Evolutionary conservation across 2,888 invertebrate species (phyloP).

Genomic region (Melanchra persicariae): DNA sequence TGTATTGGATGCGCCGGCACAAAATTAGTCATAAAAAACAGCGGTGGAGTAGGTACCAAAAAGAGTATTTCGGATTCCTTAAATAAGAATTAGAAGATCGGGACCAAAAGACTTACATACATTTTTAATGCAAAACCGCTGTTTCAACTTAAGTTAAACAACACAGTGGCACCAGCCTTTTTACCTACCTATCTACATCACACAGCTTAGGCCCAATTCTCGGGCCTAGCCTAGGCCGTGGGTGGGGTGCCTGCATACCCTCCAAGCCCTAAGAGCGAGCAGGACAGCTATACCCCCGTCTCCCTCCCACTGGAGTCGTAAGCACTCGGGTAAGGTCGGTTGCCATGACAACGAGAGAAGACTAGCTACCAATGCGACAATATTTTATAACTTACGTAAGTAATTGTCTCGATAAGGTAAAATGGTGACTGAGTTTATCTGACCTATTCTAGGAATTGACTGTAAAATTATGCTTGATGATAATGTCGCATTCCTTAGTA

Average conservation of each 20-base stretch:
- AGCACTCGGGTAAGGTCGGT: conserved; percentile 60
- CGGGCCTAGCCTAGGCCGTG: conserved; percentile 58
- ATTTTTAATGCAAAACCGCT: background rate
- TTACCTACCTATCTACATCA: conserved; percentile 45
- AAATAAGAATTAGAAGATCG: too few species aligned
- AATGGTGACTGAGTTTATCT: conserved; percentile 3
- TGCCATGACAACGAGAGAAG: conserved; percentile 69
- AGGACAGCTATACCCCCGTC: conserved; percentile 26
- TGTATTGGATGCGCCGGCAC: too few species aligned
- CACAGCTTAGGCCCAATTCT: conserved; percentile 48
- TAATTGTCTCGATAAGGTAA: conserved; percentile 30
- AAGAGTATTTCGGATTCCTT: too few species aligned
- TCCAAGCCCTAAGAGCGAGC: conserved; percentile 39
- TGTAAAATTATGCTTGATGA: conserved; percentile 14
- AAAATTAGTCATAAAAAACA: too few species aligned
- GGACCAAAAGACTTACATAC: too few species aligned
- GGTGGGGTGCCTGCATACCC: conserved; percentile 61
- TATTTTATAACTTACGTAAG: conserved; percentile 52
- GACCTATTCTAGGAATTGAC: conserved; percentile 17
- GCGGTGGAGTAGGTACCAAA: too few species aligned
- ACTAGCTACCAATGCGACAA: conserved; percentile 51
- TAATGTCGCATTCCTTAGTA: background rate
- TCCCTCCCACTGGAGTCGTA: conserved; percentile 32
- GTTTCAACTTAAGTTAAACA: conserved; percentile 33
- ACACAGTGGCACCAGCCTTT: conserved; percentile 33